Percentiles rank a stretch among this genome's conserved stretches.
Evolutionary conservation across 2,888 invertebrate genomes (phyloP).

Genomic region (Drosophila recens): DNA sequence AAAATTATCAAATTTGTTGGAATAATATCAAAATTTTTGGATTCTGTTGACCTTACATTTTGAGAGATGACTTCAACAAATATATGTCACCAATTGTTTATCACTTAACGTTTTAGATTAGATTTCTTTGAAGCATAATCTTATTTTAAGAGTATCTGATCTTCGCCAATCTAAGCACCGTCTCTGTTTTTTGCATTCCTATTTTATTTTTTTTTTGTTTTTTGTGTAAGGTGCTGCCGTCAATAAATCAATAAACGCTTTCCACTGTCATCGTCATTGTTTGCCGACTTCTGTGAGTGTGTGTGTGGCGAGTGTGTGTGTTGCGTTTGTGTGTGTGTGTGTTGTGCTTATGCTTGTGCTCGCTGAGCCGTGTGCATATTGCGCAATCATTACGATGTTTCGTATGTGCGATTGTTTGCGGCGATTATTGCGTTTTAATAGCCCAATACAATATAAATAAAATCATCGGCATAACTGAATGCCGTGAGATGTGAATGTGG

Average conservation of each 20-base stretch:
- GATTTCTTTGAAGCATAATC: background rate
- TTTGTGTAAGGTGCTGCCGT: slow-evolving; percentile 45
- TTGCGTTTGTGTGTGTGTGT: slow-evolving; percentile 4
- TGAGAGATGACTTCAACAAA: too few species aligned
- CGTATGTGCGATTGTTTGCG: slow-evolving; percentile 58
- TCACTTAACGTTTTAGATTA: too few species aligned
- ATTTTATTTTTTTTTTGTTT: background rate
- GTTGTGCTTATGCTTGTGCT: slow-evolving; percentile 44
- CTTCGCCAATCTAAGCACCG: background rate
- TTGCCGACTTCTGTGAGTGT: slow-evolving; percentile 18
- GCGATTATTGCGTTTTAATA: slow-evolving; percentile 72
- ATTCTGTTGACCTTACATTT: too few species aligned
- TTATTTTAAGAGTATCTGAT: slow-evolving; percentile 19
- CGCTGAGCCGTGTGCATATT: slow-evolving; percentile 76
- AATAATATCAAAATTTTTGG: too few species aligned
- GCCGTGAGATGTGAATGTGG: background rate
- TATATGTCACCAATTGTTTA: too few species aligned
- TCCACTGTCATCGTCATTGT: slow-evolving; percentile 62
- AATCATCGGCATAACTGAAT: slow-evolving; percentile 41
- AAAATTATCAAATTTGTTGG: too few species aligned
- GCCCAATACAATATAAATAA: slow-evolving; percentile 67
- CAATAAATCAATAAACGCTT: slow-evolving; percentile 73
- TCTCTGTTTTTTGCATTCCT: background rate
- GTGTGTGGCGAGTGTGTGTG: slow-evolving; percentile 4
- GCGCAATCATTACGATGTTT: slow-evolving; percentile 66